Percentiles rank a stretch among this genome's conserved stretches.
Evolutionary conservation across 2,888 invertebrate genomes (phyloP).

Genomic region (Penaeus monodon): DNA sequence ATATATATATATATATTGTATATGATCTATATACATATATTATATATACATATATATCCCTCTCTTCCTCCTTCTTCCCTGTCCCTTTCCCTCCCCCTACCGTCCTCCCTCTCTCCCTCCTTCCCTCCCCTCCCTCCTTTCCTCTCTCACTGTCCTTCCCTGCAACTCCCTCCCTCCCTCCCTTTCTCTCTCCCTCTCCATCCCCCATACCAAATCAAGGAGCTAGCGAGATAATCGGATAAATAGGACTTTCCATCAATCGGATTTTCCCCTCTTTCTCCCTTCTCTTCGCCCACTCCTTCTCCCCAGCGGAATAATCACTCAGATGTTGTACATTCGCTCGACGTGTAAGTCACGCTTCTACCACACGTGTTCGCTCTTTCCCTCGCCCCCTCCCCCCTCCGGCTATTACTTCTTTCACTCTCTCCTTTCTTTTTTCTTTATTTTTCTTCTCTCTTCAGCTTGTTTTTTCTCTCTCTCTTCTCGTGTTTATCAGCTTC

Average conservation of each 20-base stretch:
- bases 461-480: neutral
- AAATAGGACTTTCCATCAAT: no score
- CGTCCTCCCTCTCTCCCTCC: neutral
- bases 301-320: no score
- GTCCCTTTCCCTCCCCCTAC: neutral
- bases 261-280: no score
- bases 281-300: no score
- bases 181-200: neutral
- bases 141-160: neutral
- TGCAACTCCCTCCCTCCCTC: neutral
- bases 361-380: no score
- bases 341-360: no score
- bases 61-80: neutral
- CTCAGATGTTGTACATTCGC: no score
- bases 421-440: no score
- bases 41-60: constrained; percentile 5
- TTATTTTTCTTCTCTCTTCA: neutral
- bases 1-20: constrained; percentile 13
- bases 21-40: constrained; percentile 17
- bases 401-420: no score
- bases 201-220: neutral
- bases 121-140: neutral
- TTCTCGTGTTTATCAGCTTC: neutral
- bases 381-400: no score
- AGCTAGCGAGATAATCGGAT: no score